A percentile compares a stretch with the other conserved stretches of the same genome.
phyloP scores from a whole-genome alignment of 2,113 vertebrate genomes.

The Nicator chloris region DNA sequence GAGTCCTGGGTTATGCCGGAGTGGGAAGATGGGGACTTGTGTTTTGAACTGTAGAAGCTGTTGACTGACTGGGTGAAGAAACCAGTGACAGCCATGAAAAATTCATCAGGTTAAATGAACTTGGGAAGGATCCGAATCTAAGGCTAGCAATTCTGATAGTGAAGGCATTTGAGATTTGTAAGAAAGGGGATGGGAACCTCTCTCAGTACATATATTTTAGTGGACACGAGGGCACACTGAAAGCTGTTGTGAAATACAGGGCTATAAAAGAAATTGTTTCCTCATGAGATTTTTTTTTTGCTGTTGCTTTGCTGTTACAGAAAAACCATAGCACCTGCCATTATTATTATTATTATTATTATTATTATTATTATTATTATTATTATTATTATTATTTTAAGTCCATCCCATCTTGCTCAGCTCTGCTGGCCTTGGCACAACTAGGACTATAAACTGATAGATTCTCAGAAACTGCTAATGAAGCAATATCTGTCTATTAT shows the following conservation, averaged over 20 bases:
- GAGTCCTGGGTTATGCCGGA: background rate
- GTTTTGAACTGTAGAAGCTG: constrained; percentile 32
- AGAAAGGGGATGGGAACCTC: background rate
- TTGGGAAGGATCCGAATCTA: background rate
- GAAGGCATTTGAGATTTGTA: background rate
- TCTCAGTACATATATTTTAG: background rate
- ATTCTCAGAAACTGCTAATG: background rate
- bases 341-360: too few relatives aligned
- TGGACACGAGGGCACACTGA: background rate
- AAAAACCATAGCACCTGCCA: background rate
- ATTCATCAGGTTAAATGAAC: constrained; percentile 30
- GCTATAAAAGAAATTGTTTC: background rate
- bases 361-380: too few relatives aligned
- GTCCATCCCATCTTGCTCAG: background rate
- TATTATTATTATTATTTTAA: too few relatives aligned
- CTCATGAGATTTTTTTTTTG: background rate
- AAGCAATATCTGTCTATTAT: background rate
- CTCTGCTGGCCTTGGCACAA: background rate
- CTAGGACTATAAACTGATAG: background rate
- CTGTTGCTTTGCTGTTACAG: background rate
- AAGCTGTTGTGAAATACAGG: background rate
- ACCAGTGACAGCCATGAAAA: constrained; percentile 22
- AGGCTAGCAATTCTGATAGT: background rate
- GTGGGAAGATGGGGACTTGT: background rate
- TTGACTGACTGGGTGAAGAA: constrained; percentile 23